Evolutionary conservation across 2,888 invertebrate species (phyloP).

Genomic region (Dynastes tityus): DNA sequence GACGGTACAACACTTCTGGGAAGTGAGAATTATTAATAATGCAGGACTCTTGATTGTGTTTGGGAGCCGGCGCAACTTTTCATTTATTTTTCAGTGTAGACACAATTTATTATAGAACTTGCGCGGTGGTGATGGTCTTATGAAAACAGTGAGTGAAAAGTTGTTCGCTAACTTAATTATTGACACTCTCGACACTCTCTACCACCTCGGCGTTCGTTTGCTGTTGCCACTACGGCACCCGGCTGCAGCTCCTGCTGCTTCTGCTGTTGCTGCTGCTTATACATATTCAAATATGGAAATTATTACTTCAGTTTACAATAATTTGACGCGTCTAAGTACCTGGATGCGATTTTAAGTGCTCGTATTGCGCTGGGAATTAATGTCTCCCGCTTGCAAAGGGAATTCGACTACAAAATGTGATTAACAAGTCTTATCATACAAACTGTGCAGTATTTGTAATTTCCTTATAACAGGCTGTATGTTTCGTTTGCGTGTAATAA

Average conservation of each 20-base stretch:
- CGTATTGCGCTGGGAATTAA: slow-evolving; percentile 33
- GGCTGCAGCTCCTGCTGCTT: slow-evolving; percentile 1
- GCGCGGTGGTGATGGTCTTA: slow-evolving; percentile 50
- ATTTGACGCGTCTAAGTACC: slow-evolving; percentile 60
- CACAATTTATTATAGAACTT: slow-evolving; percentile 59
- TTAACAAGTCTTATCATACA: slow-evolving; percentile 29
- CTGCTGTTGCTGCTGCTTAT: slow-evolving; percentile 52
- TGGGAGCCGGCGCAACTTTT: slow-evolving; percentile 54
- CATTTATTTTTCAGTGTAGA: slow-evolving; percentile 60
- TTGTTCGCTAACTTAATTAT: slow-evolving; percentile 60
- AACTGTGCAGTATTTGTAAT: slow-evolving; percentile 25
- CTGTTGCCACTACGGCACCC: not conserved
- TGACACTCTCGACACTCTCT: slow-evolving; percentile 56
- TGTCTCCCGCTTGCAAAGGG: slow-evolving; percentile 22
- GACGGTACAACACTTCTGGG: slow-evolving; percentile 58
- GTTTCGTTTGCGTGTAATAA: no score
- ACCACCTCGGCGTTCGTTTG: slow-evolving; percentile 41
- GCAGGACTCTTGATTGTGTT: slow-evolving; percentile 59
- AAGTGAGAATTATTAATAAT: slow-evolving; percentile 58
- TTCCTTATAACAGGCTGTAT: not conserved
- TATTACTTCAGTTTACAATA: slow-evolving; percentile 58
- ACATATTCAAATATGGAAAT: slow-evolving; percentile 62
- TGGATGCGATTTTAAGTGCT: slow-evolving; percentile 58
- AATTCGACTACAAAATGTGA: slow-evolving; percentile 39
- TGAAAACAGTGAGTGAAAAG: slow-evolving; percentile 56